A percentile compares a stretch with the other conserved stretches of the same genome.
Evolutionary conservation across 2,888 invertebrate genomes (phyloP).

Genomic region (Parascotia fuliginaria): DNA sequence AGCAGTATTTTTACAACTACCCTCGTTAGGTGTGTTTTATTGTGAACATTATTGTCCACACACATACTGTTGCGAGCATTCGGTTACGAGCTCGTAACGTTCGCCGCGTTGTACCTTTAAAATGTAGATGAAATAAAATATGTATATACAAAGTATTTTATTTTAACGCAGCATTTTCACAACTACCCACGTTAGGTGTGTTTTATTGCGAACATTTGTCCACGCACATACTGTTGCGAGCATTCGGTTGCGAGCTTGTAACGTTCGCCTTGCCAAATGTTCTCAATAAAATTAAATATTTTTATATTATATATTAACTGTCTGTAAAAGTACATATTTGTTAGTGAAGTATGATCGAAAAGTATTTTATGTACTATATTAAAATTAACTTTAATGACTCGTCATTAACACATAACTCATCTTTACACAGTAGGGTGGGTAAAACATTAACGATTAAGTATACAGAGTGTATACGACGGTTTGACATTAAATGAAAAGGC

Average conservation of each 20-base stretch:
- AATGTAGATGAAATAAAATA: conserved; percentile 6
- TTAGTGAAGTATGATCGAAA: not conserved
- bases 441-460: no score
- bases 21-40: no score
- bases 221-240: not conserved
- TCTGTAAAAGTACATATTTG: not conserved
- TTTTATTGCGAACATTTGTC: not conserved
- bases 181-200: not conserved
- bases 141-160: conserved; percentile 9
- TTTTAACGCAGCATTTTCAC: conserved; percentile 16
- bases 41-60: no score
- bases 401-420: no score
- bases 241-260: no score
- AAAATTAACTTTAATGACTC: not conserved
- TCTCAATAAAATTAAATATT: not conserved
- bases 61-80: no score
- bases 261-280: not conserved
- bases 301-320: not conserved
- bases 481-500: no score
- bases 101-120: no score
- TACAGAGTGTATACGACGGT: no score
- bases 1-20: no score
- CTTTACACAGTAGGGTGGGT: no score
- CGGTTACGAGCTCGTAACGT: no score
- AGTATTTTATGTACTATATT: not conserved